Percentiles rank a stretch among this genome's conserved stretches.
These are phyloP conservation scores for Ovis aries DNA, from an alignment of 2,113 vertebrate genomes.

Conservation along the genomic window ARS-UI_Ramb_v3.0 NC_056054.1:205337001-205337500, in stretches of 20 bases:
- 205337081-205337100: conserved; percentile 37
- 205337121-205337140: conserved; percentile 57
- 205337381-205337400: background rate
- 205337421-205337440: conserved; percentile 40
- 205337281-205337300: background rate
- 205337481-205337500: conserved; percentile 5
- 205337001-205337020: background rate
- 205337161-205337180: conserved; percentile 23
- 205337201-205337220: conserved; percentile 33
- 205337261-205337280: background rate
- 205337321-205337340: background rate
- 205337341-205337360: background rate
- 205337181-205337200: conserved; percentile 49
- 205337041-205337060: conserved; percentile 39
- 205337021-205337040: background rate
- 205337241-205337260: background rate
- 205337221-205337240: background rate
- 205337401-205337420: background rate
- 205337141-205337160: conserved; percentile 60
- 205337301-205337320: background rate
- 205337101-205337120: conserved; percentile 45
- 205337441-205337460: conserved; percentile 39
- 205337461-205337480: background rate
- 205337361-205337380: conserved; percentile 10
- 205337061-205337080: conserved; percentile 20